Evolutionary conservation across 2,113 vertebrate genomes (phyloP).

Genomic region (Anas platyrhynchos): DNA sequence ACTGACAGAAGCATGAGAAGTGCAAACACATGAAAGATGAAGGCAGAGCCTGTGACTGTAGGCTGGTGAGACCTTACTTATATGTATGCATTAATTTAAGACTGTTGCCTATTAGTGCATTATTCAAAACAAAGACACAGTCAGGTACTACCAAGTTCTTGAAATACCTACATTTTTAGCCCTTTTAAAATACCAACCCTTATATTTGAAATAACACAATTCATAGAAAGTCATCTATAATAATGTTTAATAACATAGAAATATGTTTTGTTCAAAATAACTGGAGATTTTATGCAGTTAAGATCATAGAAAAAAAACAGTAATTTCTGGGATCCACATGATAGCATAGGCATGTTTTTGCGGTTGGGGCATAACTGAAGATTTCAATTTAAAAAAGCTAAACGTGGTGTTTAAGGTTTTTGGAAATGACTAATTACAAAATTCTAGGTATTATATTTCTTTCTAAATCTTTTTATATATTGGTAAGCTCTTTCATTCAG

Average conservation of each 20-base stretch:
- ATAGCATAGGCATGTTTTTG: constrained; percentile 17
- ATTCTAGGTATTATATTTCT: constrained; percentile 53
- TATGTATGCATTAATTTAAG: not conserved
- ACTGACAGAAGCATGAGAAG: not conserved
- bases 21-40: not conserved
- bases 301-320: constrained; percentile 34
- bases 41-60: not conserved
- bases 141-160: not conserved
- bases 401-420: constrained; percentile 42
- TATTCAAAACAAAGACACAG: not conserved
- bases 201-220: not conserved
- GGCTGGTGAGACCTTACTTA: not conserved
- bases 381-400: constrained; percentile 43
- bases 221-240: constrained; percentile 42
- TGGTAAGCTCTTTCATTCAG: constrained; percentile 52
- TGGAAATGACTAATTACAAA: constrained; percentile 54
- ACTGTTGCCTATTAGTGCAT: not conserved
- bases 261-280: constrained; percentile 40
- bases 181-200: not conserved
- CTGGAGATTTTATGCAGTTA: not conserved
- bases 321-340: constrained; percentile 48
- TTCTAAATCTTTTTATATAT: constrained; percentile 67
- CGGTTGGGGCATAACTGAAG: constrained; percentile 43
- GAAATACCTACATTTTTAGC: not conserved
- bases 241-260: constrained; percentile 16